Base-by-base conservation (phyloP, 1,140 invertebrate genomes). In the Uloborus diversus region DNA sequence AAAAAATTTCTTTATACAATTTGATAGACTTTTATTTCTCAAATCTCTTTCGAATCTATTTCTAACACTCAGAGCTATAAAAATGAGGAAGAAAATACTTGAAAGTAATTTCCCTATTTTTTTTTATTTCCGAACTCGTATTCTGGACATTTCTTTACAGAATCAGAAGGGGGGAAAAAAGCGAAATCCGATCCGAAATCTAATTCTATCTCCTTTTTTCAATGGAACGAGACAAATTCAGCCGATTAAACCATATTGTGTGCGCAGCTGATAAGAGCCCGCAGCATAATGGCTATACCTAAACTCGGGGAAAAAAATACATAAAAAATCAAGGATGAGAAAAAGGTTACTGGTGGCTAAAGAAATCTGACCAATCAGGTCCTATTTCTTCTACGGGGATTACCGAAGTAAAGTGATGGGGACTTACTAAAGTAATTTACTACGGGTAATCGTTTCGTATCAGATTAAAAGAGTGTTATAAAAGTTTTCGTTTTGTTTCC, bases 391-490 rank as follows among this genome's bases (percentile, higher is more conserved):
- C 23, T 51, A 62, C 33, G 9, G 30, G 70, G 70, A 75, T 75
- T 75, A 75, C 70, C 42, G n/a, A 33, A 71, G 33, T 57, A 71
- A 71, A 53, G 65, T 49, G 65, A 69, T 53, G 51, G 70, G 37
- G 70, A 75, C 70, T 75, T 75, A 62, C 33, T 37, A 17, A 64
- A 75, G 70, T 75, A 75, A 75, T 75, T 75, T 75, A 51, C 70
- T 64, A 59, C 20, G 57, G 51, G 57, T 75, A 75, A 75, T 75
- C 70, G 70, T 75, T 75, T 64, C 59, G 70, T 64, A 23, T 75
- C 57, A 62, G 70, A 75, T 75, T 75, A 75, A 62, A 75, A 64
- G 70, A 75, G 70, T 75, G 70, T 64, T 75, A 75, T 61, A 75
- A 75, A 75, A 75, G 70, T 75, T 61, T 33, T 53, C 14, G 35